A percentile compares a stretch with the other conserved stretches of the same genome.
These are phyloP conservation scores for Bambusicola thoracicus DNA, from an alignment of 2,113 vertebrate genomes.

Conservation along the genomic window DNA sequence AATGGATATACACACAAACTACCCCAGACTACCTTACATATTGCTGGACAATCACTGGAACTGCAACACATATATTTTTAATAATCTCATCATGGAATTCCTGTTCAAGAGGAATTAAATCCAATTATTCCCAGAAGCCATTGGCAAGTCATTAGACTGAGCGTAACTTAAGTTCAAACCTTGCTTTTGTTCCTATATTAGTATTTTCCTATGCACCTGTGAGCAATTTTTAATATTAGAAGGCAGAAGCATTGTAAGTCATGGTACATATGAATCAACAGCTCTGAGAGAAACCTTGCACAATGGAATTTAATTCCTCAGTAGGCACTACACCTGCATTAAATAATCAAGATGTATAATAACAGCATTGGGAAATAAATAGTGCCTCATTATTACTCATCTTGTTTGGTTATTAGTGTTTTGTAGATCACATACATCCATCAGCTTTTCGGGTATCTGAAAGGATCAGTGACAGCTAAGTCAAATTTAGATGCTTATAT, in stretches of 20 bases:
- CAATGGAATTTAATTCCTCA: not conserved
- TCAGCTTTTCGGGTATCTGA: not conserved
- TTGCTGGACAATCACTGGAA: not conserved
- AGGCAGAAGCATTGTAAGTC: not conserved
- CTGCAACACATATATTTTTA: not conserved
- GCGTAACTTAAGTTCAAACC: not conserved
- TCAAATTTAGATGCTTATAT: not conserved
- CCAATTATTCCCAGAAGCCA: not conserved
- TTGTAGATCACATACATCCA: not conserved
- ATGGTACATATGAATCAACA: not conserved
- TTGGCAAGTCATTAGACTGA: not conserved
- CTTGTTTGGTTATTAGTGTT: not conserved
- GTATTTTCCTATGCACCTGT: not conserved
- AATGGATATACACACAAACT: not conserved
- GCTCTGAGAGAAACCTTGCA: not conserved
- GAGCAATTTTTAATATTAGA: not conserved
- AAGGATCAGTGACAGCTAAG: not conserved
- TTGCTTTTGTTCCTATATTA: not conserved
- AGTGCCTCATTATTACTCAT: not conserved
- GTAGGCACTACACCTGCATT: not conserved
- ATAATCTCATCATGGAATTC: not conserved
- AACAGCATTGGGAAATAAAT: not conserved
- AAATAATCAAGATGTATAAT: not conserved
- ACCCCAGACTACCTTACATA: not conserved
- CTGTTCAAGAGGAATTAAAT: not conserved